These are phyloP conservation scores for Alethe diademata DNA, from an alignment of 2,113 vertebrate genomes.

Conservation along the genomic window DNA sequence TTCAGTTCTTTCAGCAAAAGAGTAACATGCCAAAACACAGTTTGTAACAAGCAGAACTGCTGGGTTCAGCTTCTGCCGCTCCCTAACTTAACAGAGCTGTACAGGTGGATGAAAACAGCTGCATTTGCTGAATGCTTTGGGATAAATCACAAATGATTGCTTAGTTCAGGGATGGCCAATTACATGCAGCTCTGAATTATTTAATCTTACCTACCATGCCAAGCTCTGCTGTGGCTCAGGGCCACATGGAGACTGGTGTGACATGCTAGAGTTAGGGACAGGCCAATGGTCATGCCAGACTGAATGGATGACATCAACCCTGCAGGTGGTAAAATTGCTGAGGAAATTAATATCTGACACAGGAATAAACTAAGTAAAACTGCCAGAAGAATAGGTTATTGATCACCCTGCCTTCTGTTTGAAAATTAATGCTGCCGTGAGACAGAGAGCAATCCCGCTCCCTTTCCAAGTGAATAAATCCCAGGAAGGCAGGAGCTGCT, in stretches of 20 bases:
- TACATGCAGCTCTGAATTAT: neutral
- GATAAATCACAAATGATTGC: neutral
- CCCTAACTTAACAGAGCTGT: neutral
- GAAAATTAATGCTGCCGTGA: neutral
- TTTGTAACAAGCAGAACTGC: neutral
- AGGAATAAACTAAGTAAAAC: neutral
- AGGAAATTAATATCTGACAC: neutral
- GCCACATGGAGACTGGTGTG: neutral
- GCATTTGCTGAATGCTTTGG: neutral
- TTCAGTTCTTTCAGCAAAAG: neutral
- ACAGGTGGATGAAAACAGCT: neutral
- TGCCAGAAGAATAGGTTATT: neutral
- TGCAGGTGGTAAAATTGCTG: neutral
- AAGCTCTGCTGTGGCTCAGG: neutral
- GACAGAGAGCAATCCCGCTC: neutral
- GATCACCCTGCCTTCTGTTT: neutral
- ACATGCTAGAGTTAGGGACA: neutral
- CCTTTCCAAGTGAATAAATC: neutral
- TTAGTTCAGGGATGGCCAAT: neutral
- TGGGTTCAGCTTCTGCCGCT: neutral
- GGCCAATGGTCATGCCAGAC: rapidly evolving
- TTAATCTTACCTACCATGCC: neutral
- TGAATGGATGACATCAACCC: neutral
- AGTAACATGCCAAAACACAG: neutral
- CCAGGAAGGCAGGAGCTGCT: neutral